These are phyloP conservation scores for Thymallus thymallus DNA, from an alignment of 2,113 vertebrate species.

Conservation along the genomic window DNA sequence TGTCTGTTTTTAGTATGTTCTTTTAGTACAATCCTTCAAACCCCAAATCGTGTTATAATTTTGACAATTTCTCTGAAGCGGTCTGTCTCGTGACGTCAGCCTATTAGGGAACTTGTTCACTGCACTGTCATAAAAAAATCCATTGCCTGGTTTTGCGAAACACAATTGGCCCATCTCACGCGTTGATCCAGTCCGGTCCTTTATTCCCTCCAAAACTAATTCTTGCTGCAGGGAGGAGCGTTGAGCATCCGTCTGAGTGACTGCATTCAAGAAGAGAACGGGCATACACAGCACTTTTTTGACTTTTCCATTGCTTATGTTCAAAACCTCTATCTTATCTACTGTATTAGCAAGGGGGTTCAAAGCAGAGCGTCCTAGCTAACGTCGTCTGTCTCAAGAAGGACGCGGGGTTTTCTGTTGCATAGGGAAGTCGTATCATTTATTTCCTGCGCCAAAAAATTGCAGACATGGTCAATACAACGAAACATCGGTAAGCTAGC, in stretches of 20 bases:
- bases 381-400: slow-evolving; percentile 28
- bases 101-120: neutral
- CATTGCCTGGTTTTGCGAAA: slow-evolving; percentile 43
- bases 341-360: slow-evolving; percentile 6
- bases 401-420: slow-evolving; percentile 25
- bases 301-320: slow-evolving; percentile 43
- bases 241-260: slow-evolving; percentile 64
- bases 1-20: no score
- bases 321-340: slow-evolving; percentile 1
- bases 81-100: neutral
- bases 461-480: slow-evolving; percentile 61
- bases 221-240: slow-evolving; percentile 80
- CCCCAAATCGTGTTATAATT: no score
- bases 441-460: slow-evolving; percentile 74
- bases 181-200: slow-evolving; percentile 59
- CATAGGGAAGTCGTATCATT: slow-evolving; percentile 59
- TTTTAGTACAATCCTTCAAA: no score
- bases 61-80: no score
- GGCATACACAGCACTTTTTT: slow-evolving; percentile 66
- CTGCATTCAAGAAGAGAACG: slow-evolving; percentile 66
- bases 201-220: slow-evolving; percentile 57
- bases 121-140: neutral
- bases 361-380: slow-evolving; percentile 24
- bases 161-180: neutral
- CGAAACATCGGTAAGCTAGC: slow-evolving; percentile 66